A percentile compares a stretch with the other conserved stretches of the same genome.
phyloP scores from a whole-genome alignment of 1,140 invertebrate species.

The Zaprionus gabonicus region DNA sequence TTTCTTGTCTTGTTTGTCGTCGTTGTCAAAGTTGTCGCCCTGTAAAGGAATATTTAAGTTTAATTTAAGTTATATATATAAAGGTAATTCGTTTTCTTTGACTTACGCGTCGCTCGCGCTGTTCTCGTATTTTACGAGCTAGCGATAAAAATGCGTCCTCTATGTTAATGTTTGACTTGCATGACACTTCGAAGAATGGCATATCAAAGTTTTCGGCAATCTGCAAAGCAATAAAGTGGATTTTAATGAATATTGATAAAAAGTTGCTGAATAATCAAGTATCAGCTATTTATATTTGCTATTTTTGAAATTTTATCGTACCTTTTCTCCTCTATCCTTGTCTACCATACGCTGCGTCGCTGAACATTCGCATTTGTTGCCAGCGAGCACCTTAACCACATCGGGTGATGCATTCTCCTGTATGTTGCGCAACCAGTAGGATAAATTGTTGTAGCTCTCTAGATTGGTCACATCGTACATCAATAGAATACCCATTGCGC shows the following conservation, averaged over 20 bases:
- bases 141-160: slow-evolving; percentile 93
- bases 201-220: slow-evolving; percentile 96
- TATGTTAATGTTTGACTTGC: slow-evolving; percentile 95
- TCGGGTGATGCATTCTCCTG: slow-evolving; percentile 95
- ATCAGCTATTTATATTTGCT: too few relatives aligned
- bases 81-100: not conserved
- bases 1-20: slow-evolving; percentile 82
- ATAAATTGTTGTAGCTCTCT: slow-evolving; percentile 94
- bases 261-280: slow-evolving; percentile 8
- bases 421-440: slow-evolving; percentile 94
- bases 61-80: not conserved
- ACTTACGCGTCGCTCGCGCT: slow-evolving; percentile 90
- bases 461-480: slow-evolving; percentile 95
- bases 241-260: not conserved
- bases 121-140: slow-evolving; percentile 92
- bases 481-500: slow-evolving; percentile 93
- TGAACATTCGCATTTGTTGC: slow-evolving; percentile 93
- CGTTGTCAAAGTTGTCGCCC: slow-evolving; percentile 84
- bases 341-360: slow-evolving; percentile 90
- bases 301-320: slow-evolving; percentile 60
- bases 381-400: slow-evolving; percentile 93
- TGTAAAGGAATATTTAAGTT: slow-evolving; percentile 32
- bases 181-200: slow-evolving; percentile 96
- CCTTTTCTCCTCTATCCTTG: slow-evolving; percentile 91
- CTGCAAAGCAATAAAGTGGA: slow-evolving; percentile 83